A percentile compares a stretch with the other conserved stretches of the same genome.
Conservation (phyloP, 35 echinoderm and acorn worm genomes). For the Apostichopus californicus region DNA sequence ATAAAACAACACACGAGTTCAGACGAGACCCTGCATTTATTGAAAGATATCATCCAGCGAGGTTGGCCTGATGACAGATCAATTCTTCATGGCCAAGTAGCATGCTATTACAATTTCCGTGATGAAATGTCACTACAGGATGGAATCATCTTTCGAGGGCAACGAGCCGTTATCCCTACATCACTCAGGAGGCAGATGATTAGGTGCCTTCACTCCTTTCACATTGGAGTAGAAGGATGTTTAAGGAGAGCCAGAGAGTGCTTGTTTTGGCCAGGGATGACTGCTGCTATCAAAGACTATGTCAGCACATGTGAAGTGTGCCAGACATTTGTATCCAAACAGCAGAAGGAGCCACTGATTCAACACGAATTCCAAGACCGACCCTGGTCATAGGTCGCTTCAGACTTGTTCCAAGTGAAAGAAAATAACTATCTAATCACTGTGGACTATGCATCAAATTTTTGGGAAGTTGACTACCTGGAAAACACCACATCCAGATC, state of each 20-base stretch:
- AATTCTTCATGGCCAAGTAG: neutral
- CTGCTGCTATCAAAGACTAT: slow-evolving; percentile 14
- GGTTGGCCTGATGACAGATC: neutral
- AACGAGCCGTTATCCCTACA: slow-evolving; percentile 20
- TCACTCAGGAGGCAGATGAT: neutral
- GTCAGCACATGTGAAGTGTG: slow-evolving; percentile 38
- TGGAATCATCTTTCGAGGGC: slow-evolving; percentile 35
- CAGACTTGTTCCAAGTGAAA: slow-evolving; percentile 2
- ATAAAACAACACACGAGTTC: neutral
- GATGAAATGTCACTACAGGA: neutral
- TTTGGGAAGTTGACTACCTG: slow-evolving; percentile 54
- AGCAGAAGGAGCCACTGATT: neutral
- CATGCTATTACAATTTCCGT: neutral
- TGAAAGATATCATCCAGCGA: neutral
- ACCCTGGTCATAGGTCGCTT: slow-evolving; percentile 27
- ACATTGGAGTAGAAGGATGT: slow-evolving; percentile 45
- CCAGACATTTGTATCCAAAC: neutral
- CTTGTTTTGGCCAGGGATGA: slow-evolving; percentile 52
- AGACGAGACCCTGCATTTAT: neutral
- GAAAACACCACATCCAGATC: neutral
- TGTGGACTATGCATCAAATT: slow-evolving; percentile 72
- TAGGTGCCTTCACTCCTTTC: neutral
- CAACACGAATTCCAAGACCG: slow-evolving; percentile 10
- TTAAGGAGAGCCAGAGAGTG: slow-evolving; percentile 44
- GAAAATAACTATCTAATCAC: slow-evolving; percentile 24